These are phyloP conservation scores for Dunckerocampus dactyliophorus DNA, from an alignment of 2,113 vertebrate species.

Conservation along the genomic window DNA sequence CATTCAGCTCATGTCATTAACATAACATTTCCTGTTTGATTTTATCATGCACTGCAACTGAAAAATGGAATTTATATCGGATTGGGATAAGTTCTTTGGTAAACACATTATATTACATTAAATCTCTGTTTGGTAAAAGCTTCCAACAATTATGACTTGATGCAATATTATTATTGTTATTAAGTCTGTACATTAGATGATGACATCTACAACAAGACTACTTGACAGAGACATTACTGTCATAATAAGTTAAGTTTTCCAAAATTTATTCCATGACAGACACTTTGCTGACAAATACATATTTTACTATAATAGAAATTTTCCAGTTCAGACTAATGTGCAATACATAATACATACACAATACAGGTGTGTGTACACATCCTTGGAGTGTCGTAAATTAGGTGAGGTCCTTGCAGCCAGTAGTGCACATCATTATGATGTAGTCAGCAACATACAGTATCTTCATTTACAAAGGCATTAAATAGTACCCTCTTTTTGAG, in stretches of 20 bases:
- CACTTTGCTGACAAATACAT: constrained; percentile 8
- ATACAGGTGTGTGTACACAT: constrained; percentile 24
- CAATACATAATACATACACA: constrained; percentile 21
- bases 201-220: background rate
- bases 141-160: background rate
- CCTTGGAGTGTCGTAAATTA: constrained; percentile 6
- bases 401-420: constrained; percentile 4
- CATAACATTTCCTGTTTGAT: background rate
- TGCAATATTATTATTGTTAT: background rate
- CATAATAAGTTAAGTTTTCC: constrained; percentile 39
- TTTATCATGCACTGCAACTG: background rate
- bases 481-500: constrained; percentile 15
- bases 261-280: constrained; percentile 24
- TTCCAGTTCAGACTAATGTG: constrained; percentile 31
- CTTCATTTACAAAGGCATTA: constrained; percentile 14
- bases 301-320: constrained; percentile 6
- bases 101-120: too few species aligned
- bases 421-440: constrained; percentile 20
- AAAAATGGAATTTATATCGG: background rate
- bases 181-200: background rate
- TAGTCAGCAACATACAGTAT: constrained; percentile 8
- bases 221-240: constrained; percentile 7
- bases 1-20: background rate
- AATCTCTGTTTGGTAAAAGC: background rate
- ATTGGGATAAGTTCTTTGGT: background rate